Base-by-base conservation (phyloP, 2,888 invertebrate species). In the Sylvicola cinctus region DNA sequence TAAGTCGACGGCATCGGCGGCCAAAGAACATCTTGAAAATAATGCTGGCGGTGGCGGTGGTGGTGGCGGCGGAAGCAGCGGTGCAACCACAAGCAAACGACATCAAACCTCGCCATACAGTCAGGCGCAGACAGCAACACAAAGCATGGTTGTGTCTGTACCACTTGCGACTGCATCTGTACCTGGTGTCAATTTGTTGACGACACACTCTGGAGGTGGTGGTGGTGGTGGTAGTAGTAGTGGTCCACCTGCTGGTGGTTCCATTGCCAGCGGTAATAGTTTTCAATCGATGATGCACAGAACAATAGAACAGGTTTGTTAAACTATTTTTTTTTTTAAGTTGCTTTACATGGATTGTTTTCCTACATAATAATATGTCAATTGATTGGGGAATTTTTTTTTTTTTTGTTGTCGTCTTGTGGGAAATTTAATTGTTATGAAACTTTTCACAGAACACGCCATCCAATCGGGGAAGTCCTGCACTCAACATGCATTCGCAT, bases 141-240 rank as follows among this genome's bases (percentile, higher is more conserved):
- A 60, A 23, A 65, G 65, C 52, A 63, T 73, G 42, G 70, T 69
- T 33, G 72, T 73, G 14, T 71, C 71, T 16, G 70, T 73, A 41
- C 72, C 73, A 40, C 50, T 73, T 40, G 62, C 65, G 38, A 55
- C 54, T 33, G 57, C 58, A 35, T 55, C 54, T 49, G 54, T 58
- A 54, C 56, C 58, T 54, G 58, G 58, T 41, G 49, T 58, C 36
- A 58, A 49, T 48, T 45, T 58, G 44, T 55, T 54, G 37, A 43
- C 49, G 34, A 38, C 20, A 20, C 20, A 20, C 4, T 20, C 20
- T 4, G 20, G 5, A 4, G 8, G 20, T 8, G 8, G 5, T 8
- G 20, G 20, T 8, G 8, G 8, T 8, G 8, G 20, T 20, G n/a
- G n/a, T n/a, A n/a, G n/a, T n/a, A n/a, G n/a, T n/a, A n/a, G n/a